A percentile compares a stretch with the other conserved stretches of the same genome.
Conservation (phyloP, 2,797 vertebrate species). For the Discoglossus pictus region DNA sequence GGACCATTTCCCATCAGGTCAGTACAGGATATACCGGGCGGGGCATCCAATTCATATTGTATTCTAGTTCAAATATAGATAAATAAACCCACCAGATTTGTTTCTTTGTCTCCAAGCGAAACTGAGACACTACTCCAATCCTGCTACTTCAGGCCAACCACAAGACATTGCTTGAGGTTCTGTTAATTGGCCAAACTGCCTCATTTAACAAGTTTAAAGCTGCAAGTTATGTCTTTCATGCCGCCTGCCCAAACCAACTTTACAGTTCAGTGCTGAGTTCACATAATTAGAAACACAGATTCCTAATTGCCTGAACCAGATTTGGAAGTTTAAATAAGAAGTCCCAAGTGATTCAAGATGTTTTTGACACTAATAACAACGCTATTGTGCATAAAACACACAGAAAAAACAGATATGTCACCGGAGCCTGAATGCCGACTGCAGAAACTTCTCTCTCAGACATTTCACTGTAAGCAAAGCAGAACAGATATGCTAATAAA, state of each 20-base stretch:
- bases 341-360: slow-evolving; percentile 47
- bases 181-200: slow-evolving; percentile 46
- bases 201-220: slow-evolving; percentile 48
- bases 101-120: slow-evolving; percentile 26
- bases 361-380: slow-evolving; percentile 44
- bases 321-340: slow-evolving; percentile 43
- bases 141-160: slow-evolving; percentile 11
- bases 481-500: slow-evolving; percentile 46
- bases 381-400: slow-evolving; percentile 34
- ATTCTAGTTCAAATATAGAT: too few species aligned
- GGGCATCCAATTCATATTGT: too few species aligned
- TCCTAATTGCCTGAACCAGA: slow-evolving; percentile 46
- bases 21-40: too few species aligned
- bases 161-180: slow-evolving; percentile 37
- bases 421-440: slow-evolving; percentile 13
- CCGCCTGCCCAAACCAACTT: slow-evolving; percentile 23
- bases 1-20: too few species aligned
- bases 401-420: slow-evolving; percentile 26
- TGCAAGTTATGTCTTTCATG: slow-evolving; percentile 16
- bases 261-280: slow-evolving; percentile 27
- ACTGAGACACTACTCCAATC: slow-evolving; percentile 18
- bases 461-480: slow-evolving; percentile 36
- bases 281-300: slow-evolving; percentile 44
- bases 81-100: slow-evolving; percentile 19
- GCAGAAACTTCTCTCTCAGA: slow-evolving; percentile 32